Evolutionary conservation across 2,797 vertebrate species (phyloP).

Genomic region (Pachyuromys duprasi): DNA sequence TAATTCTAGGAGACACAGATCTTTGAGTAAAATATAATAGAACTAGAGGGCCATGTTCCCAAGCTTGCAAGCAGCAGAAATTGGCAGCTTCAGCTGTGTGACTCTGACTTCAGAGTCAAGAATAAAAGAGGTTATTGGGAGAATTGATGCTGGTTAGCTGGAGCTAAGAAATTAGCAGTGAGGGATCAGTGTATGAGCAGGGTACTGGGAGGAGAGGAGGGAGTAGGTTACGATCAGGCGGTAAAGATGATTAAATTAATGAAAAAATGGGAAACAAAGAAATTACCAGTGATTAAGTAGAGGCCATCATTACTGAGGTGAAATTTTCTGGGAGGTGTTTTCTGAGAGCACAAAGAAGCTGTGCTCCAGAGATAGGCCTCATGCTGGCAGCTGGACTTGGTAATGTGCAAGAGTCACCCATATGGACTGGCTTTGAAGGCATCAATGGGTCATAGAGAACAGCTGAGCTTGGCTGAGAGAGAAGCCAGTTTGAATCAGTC

Average conservation of each 20-base stretch:
- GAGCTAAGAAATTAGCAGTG: too few species aligned
- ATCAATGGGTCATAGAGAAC: background rate
- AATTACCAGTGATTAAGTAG: background rate
- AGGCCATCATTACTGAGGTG: background rate
- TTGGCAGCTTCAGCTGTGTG: background rate
- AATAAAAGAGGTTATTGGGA: background rate
- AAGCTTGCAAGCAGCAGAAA: background rate
- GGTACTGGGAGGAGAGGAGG: too few species aligned
- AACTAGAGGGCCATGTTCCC: background rate
- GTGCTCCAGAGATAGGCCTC: background rate
- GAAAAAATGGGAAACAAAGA: background rate
- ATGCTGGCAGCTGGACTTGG: background rate
- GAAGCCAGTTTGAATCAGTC: background rate
- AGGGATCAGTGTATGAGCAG: too few species aligned
- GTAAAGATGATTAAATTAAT: too few species aligned
- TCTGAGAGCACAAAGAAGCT: background rate
- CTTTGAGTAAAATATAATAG: background rate
- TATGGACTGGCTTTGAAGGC: background rate
- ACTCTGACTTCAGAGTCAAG: background rate
- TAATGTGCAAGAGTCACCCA: background rate
- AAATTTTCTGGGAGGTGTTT: background rate
- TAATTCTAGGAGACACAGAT: background rate
- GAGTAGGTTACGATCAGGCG: too few species aligned
- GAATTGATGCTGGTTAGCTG: too few species aligned
- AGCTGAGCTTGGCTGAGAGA: background rate